A percentile compares a stretch with the other conserved stretches of the same genome.
These are phyloP conservation scores for Neomicropteryx cornuta DNA, from an alignment of 1,140 invertebrate genomes.

Conservation along the genomic window DNA sequence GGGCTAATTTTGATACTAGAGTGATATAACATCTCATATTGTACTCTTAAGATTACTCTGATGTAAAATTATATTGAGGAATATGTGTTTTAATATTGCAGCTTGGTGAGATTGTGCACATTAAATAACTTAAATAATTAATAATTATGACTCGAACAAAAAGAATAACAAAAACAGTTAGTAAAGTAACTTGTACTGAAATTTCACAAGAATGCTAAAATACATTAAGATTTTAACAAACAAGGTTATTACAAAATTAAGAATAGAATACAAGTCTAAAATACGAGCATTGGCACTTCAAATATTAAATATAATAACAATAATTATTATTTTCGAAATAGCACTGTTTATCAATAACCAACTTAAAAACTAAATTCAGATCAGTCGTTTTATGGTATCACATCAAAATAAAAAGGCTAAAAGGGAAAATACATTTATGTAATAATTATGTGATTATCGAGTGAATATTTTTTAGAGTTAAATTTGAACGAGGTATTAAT, in stretches of 20 bases:
- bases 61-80: slow-evolving; percentile 38
- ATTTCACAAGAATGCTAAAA: background rate
- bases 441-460: slow-evolving; percentile 30
- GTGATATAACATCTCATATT: slow-evolving; percentile 43
- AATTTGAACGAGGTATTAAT: slow-evolving; percentile 43
- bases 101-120: slow-evolving; percentile 44
- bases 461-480: slow-evolving; percentile 36
- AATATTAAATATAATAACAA: slow-evolving; percentile 43
- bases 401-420: slow-evolving; percentile 38
- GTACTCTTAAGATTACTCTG: slow-evolving; percentile 44
- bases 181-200: slow-evolving; percentile 16
- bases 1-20: slow-evolving; percentile 46
- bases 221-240: background rate
- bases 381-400: slow-evolving; percentile 46
- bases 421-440: slow-evolving; percentile 37
- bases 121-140: slow-evolving; percentile 31
- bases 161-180: slow-evolving; percentile 16
- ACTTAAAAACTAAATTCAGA: slow-evolving; percentile 47
- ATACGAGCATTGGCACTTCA: slow-evolving; percentile 46
- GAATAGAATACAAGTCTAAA: slow-evolving; percentile 42
- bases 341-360: slow-evolving; percentile 42
- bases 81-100: slow-evolving; percentile 38
- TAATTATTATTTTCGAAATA: slow-evolving; percentile 42
- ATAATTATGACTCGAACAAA: slow-evolving; percentile 11
- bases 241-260: slow-evolving; percentile 20